Evolutionary conservation across 2,113 vertebrate species (phyloP).

Genomic region (Perognathus longimembris): DNA sequence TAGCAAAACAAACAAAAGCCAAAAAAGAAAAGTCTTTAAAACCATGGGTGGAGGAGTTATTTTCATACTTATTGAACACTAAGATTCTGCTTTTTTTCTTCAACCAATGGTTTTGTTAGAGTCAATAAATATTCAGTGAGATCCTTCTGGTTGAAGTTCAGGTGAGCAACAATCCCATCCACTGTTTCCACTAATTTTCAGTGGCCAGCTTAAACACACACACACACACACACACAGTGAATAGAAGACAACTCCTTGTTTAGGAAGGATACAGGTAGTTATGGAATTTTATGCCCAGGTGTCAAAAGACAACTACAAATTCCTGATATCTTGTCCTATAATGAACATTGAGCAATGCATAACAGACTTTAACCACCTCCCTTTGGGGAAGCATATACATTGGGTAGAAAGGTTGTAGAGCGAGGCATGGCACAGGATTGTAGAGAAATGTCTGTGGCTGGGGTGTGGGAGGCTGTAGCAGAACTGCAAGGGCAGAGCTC

Average conservation of each 20-base stretch:
- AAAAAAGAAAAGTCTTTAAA: too few species aligned
- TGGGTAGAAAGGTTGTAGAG: background rate
- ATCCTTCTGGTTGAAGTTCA: background rate
- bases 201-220: background rate
- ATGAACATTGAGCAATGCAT: background rate
- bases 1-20: background rate
- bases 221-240: background rate
- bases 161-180: background rate
- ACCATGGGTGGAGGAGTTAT: background rate
- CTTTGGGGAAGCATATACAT: background rate
- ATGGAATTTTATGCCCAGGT: background rate
- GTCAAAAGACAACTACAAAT: background rate
- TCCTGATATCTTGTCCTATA: background rate
- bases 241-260: constrained; percentile 33
- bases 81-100: background rate
- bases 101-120: background rate
- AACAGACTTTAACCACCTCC: background rate
- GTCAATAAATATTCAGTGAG: background rate
- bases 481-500: background rate
- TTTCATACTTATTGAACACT: background rate
- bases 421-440: background rate
- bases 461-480: background rate
- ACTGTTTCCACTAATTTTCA: background rate
- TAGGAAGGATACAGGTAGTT: background rate
- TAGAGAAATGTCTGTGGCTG: background rate